Conservation (phyloP, 2,888 invertebrate species). For the Lobophora halterata region DNA sequence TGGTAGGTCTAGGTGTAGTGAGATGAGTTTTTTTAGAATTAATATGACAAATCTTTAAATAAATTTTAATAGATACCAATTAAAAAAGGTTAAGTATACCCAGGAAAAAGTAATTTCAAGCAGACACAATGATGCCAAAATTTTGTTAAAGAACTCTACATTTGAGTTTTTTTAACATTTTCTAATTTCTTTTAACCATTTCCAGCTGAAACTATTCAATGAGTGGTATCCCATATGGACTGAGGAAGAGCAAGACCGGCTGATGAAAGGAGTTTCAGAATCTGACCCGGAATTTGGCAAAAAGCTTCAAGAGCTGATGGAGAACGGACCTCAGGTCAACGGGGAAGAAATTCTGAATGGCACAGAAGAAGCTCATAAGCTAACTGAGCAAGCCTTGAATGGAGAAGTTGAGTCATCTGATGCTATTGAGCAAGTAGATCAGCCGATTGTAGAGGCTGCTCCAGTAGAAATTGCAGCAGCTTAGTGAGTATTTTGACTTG, state of each 20-base stretch:
- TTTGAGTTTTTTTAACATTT: not conserved
- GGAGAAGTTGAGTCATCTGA: constrained; percentile 30
- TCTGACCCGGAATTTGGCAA: constrained; percentile 86
- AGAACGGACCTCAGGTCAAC: constrained; percentile 55
- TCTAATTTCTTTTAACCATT: not conserved
- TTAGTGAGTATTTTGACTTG: constrained; percentile 45
- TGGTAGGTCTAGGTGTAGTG: not conserved
- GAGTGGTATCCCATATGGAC: constrained; percentile 93
- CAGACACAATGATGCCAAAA: too few species aligned
- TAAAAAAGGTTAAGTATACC: too few species aligned
- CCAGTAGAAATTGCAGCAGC: constrained; percentile 69
- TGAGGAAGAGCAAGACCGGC: constrained; percentile 84
- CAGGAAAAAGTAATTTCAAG: too few species aligned
- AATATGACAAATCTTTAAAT: too few species aligned
- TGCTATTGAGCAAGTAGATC: constrained; percentile 23
- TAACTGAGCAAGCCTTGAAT: constrained; percentile 34
- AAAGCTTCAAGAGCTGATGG: constrained; percentile 80
- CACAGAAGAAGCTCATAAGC: constrained; percentile 47
- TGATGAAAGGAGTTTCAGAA: constrained; percentile 85
- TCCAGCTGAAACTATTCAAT: constrained; percentile 88
- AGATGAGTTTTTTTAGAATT: too few species aligned
- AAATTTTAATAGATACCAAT: too few species aligned
- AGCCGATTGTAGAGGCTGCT: constrained; percentile 47
- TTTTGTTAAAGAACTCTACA: too few species aligned
- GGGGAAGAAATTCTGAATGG: constrained; percentile 69